Evolutionary conservation across 1,140 invertebrate genomes (phyloP).

Genomic region (Trissolcus basalis): DNA sequence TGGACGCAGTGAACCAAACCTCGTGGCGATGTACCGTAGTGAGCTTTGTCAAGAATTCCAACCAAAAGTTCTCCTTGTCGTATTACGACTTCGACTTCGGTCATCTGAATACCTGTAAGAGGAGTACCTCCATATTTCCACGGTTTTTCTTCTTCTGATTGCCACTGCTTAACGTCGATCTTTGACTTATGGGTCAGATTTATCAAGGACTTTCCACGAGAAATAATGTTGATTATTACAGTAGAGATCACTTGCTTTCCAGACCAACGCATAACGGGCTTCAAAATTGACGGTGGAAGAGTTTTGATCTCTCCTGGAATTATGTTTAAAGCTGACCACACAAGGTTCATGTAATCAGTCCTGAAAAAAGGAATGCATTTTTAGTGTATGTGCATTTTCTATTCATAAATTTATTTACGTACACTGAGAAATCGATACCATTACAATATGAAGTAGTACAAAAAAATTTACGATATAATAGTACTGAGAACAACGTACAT

Average conservation of each 20-base stretch:
- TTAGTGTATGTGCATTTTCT: too few relatives aligned
- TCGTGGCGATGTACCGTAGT: slow-evolving; percentile 95
- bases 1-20: slow-evolving; percentile 95
- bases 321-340: slow-evolving; percentile 88
- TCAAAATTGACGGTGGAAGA: slow-evolving; percentile 91
- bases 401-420: too few relatives aligned
- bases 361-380: slow-evolving; percentile 64
- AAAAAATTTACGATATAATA: too few relatives aligned
- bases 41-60: slow-evolving; percentile 98
- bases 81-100: slow-evolving; percentile 94
- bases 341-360: slow-evolving; percentile 92
- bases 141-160: slow-evolving; percentile 73
- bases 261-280: slow-evolving; percentile 93
- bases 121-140: slow-evolving; percentile 80
- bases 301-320: slow-evolving; percentile 82
- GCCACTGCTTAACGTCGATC: slow-evolving; percentile 88
- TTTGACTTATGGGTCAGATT: slow-evolving; percentile 90
- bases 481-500: too few relatives aligned
- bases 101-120: slow-evolving; percentile 82
- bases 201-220: slow-evolving; percentile 83
- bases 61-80: slow-evolving; percentile 90
- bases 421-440: too few relatives aligned
- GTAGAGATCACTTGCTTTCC: slow-evolving; percentile 97
- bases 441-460: too few relatives aligned
- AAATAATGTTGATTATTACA: slow-evolving; percentile 91